These are phyloP conservation scores for Phragmatobia fuliginosa DNA, from an alignment of 2,888 invertebrate genomes.

Conservation along the genomic window DNA sequence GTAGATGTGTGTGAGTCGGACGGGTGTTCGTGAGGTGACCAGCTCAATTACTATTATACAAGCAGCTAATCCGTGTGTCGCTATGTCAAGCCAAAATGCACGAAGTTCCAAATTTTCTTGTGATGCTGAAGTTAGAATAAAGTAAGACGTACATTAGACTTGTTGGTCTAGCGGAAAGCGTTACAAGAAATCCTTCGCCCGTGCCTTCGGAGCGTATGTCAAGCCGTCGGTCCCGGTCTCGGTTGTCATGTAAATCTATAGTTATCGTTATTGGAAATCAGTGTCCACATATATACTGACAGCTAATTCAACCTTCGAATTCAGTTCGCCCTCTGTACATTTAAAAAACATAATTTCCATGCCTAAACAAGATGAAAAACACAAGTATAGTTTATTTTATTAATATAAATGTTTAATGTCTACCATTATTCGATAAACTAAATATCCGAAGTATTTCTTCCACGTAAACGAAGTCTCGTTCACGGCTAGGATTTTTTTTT, in stretches of 20 bases:
- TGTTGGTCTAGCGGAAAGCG: no score
- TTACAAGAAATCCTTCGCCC: no score
- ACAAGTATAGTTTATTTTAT: no score
- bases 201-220: no score
- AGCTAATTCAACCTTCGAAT: no score
- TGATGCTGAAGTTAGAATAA: conserved; percentile 17
- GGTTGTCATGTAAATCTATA: no score
- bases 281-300: no score
- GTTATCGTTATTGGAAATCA: no score
- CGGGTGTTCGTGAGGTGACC: conserved; percentile 88
- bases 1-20: conserved; percentile 83
- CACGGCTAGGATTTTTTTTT: not conserved
- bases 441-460: not conserved
- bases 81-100: conserved; percentile 71
- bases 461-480: not conserved
- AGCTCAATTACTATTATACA: conserved; percentile 90
- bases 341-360: no score
- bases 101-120: conserved; percentile 32
- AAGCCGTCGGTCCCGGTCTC: no score
- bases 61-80: conserved; percentile 88
- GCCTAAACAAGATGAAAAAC: no score
- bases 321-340: no score
- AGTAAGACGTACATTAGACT: not conserved
- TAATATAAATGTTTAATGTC: not conserved
- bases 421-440: not conserved